phyloP scores from a whole-genome alignment of 2,113 vertebrate species.

The Sylvilagus bachmani region DNA sequence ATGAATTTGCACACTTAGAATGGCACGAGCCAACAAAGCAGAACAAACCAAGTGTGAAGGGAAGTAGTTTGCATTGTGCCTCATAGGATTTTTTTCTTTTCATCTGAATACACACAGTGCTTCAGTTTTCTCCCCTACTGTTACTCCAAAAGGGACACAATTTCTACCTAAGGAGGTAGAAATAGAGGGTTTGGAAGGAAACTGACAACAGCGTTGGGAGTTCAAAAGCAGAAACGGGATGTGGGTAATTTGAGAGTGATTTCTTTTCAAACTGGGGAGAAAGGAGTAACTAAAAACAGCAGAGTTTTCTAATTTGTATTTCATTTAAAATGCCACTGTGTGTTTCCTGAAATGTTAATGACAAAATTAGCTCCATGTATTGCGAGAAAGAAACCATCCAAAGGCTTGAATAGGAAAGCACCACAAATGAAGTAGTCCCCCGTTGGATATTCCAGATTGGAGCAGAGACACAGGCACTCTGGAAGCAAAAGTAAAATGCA shows the following conservation, averaged over 20 bases:
- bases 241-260: slow-evolving; percentile 68
- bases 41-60: neutral
- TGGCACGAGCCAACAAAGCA: neutral
- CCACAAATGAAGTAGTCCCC: slow-evolving; percentile 7
- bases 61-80: neutral
- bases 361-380: slow-evolving; percentile 60
- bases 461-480: neutral
- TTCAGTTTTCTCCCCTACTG: neutral
- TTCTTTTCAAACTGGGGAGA: slow-evolving; percentile 72
- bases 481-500: slow-evolving; percentile 6
- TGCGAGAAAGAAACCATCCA: slow-evolving; percentile 46
- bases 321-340: slow-evolving; percentile 68
- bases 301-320: slow-evolving; percentile 67
- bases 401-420: slow-evolving; percentile 1
- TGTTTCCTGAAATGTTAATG: slow-evolving; percentile 75
- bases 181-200: slow-evolving; percentile 46
- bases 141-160: slow-evolving; percentile 30
- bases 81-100: neutral
- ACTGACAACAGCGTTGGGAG: neutral
- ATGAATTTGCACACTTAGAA: neutral
- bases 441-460: neutral
- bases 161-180: slow-evolving; percentile 25
- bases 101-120: neutral
- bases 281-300: slow-evolving; percentile 69
- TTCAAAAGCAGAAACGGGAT: slow-evolving; percentile 62